Percentiles rank a stretch among this genome's conserved stretches.
Conservation (phyloP, 2,888 invertebrate species). For the Mythimna pallens region DNA sequence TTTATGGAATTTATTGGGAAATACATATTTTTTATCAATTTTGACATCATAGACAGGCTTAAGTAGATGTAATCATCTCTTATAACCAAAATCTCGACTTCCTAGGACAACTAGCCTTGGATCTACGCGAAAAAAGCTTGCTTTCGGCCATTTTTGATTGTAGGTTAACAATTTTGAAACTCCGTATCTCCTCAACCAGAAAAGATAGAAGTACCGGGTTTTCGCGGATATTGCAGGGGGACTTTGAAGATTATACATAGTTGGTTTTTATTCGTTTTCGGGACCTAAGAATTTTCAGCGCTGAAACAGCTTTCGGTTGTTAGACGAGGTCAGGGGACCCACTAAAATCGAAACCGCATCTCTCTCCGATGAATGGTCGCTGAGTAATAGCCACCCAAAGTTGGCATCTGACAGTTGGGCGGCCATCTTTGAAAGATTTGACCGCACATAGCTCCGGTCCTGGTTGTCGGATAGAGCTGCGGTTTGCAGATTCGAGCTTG, state of each 20-base stretch:
- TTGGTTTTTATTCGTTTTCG: neutral
- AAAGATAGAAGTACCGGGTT: neutral
- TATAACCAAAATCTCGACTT: too few relatives aligned
- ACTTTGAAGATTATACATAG: accelerated
- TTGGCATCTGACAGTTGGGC: constrained; percentile 10
- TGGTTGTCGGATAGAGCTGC: neutral
- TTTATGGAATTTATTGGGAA: too few relatives aligned
- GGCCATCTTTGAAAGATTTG: constrained; percentile 2
- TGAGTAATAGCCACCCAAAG: neutral
- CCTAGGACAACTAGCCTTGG: too few relatives aligned
- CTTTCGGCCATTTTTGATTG: too few relatives aligned
- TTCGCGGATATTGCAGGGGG: neutral
- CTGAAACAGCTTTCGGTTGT: neutral
- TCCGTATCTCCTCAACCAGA: neutral
- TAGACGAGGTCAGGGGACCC: neutral
- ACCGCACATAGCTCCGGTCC: neutral
- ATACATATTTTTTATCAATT: too few relatives aligned
- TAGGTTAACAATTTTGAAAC: too few relatives aligned
- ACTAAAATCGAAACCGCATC: neutral
- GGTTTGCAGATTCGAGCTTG: neutral
- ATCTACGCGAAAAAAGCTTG: too few relatives aligned
- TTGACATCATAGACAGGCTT: too few relatives aligned
- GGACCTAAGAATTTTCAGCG: neutral
- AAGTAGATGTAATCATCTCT: too few relatives aligned
- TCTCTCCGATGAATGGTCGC: constrained; percentile 1